Evolutionary conservation across 2,888 invertebrate genomes (phyloP).

Genomic region (Biston stratarius): DNA sequence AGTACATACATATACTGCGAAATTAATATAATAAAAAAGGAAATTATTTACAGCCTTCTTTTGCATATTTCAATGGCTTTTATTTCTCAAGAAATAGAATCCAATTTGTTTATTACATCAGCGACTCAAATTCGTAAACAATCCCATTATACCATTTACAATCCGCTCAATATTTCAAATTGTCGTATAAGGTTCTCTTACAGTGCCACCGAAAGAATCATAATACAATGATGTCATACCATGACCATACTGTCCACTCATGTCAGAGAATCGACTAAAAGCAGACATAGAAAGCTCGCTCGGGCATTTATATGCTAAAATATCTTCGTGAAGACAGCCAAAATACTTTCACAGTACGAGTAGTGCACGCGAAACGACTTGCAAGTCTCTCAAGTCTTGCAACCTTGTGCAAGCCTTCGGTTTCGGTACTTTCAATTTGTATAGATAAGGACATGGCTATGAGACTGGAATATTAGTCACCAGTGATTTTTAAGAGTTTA

Average conservation of each 20-base stretch:
- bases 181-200: slow-evolving; percentile 41
- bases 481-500: slow-evolving; percentile 6
- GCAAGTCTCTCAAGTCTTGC: slow-evolving; percentile 67
- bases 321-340: slow-evolving; percentile 76
- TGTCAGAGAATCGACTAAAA: slow-evolving; percentile 46
- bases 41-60: no score
- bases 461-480: slow-evolving; percentile 43
- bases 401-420: slow-evolving; percentile 48
- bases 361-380: slow-evolving; percentile 72
- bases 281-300: slow-evolving; percentile 77
- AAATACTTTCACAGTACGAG: slow-evolving; percentile 83
- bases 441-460: slow-evolving; percentile 40
- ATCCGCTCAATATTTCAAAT: slow-evolving; percentile 16
- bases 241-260: slow-evolving; percentile 28
- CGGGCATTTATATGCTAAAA: slow-evolving; percentile 80
- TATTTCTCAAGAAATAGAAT: no score
- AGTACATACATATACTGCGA: no score
- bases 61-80: no score
- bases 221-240: slow-evolving; percentile 56
- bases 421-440: slow-evolving; percentile 47
- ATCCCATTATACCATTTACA: slow-evolving; percentile 14
- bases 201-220: slow-evolving; percentile 45
- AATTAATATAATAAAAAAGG: no score
- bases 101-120: slow-evolving; percentile 7
- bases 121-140: slow-evolving; percentile 7